A percentile compares a stretch with the other conserved stretches of the same genome.
Evolutionary conservation across 2,888 invertebrate genomes (phyloP).

Genomic region (Tetragonula carbonaria): DNA sequence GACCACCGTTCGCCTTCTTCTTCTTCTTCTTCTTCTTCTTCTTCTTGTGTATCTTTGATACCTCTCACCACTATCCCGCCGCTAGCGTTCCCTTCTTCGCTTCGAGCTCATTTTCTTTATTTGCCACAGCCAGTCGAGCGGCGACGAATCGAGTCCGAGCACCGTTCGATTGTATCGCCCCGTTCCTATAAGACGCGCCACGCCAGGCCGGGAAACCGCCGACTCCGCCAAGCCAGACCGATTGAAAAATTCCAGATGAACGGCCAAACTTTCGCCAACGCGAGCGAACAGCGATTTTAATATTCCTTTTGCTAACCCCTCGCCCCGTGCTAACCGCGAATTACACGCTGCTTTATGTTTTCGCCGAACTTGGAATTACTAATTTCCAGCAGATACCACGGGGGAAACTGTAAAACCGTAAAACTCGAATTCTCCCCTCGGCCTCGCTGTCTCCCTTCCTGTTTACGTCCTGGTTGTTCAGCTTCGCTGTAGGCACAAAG

Average conservation of each 20-base stretch:
- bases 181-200: not conserved
- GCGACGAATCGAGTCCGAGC: constrained; percentile 11
- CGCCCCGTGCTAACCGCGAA: not conserved
- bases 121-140: constrained; percentile 47
- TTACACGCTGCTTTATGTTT: no score
- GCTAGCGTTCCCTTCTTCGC: not conserved
- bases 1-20: constrained; percentile 75
- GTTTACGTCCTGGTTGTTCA: not conserved
- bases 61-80: constrained; percentile 56
- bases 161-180: constrained; percentile 49
- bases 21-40: constrained; percentile 52
- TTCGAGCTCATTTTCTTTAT: constrained; percentile 67
- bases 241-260: constrained; percentile 40
- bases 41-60: constrained; percentile 77
- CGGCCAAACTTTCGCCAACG: constrained; percentile 44
- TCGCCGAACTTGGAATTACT: not conserved
- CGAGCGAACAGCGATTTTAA: not conserved
- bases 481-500: not conserved
- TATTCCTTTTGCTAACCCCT: constrained; percentile 4
- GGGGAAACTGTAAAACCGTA: not conserved
- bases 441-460: not conserved
- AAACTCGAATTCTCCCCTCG: not conserved
- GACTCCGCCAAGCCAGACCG: constrained; percentile 43
- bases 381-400: not conserved
- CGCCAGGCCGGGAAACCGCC: constrained; percentile 27